A percentile compares a stretch with the other conserved stretches of the same genome.
These are phyloP conservation scores for Podabrus alpinus DNA, from an alignment of 2,888 invertebrate species.

Conservation along the genomic window DNA sequence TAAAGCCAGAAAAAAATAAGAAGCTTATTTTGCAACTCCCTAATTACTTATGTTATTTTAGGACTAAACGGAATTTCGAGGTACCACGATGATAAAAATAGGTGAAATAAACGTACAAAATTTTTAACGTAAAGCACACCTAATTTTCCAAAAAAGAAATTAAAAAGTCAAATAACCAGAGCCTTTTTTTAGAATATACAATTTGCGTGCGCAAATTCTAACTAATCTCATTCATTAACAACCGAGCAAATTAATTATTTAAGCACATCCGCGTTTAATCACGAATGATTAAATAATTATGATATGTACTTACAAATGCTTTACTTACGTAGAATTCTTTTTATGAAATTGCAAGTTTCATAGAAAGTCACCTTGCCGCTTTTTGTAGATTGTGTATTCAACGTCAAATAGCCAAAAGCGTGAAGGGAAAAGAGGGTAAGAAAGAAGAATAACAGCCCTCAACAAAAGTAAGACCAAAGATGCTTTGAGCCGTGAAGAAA, in stretches of 20 bases:
- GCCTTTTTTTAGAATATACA: background rate
- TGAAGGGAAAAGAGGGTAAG: conserved; percentile 33
- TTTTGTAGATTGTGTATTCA: conserved; percentile 6
- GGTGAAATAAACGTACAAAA: too few species aligned
- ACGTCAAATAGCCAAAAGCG: conserved; percentile 30
- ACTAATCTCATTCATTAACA: background rate
- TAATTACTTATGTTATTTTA: too few species aligned
- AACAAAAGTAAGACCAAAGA: conserved; percentile 51
- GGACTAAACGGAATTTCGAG: too few species aligned
- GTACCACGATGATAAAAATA: too few species aligned
- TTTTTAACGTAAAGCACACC: too few species aligned
- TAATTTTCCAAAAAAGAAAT: background rate
- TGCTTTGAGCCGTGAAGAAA: conserved; percentile 48
- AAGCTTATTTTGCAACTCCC: too few species aligned
- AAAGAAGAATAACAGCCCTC: conserved; percentile 46
- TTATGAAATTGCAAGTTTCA: background rate
- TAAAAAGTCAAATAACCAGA: background rate
- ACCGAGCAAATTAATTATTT: background rate
- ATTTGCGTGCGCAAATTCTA: background rate
- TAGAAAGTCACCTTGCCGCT: conserved; percentile 17
- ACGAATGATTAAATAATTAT: background rate
- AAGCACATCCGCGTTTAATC: background rate
- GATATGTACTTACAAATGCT: background rate
- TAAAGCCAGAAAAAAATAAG: too few species aligned
- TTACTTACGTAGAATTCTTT: background rate